phyloP scores from a whole-genome alignment of 2,113 vertebrate species.

The Tamias sibiricus region DNA sequence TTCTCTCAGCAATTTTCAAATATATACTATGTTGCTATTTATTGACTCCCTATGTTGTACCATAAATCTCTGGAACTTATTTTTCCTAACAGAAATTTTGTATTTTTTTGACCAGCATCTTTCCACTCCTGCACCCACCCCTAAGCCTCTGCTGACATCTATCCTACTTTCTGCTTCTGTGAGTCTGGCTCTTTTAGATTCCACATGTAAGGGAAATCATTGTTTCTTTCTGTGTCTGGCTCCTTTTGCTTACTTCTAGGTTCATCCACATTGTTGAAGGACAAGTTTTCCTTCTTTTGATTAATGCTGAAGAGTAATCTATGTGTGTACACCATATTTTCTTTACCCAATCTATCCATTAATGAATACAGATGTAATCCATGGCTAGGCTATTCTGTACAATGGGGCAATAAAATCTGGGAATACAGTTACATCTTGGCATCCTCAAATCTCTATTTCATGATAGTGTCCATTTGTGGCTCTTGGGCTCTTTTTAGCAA shows the following conservation, averaged over 20 bases:
- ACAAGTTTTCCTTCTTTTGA: neutral
- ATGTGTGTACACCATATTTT: neutral
- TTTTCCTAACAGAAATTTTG: neutral
- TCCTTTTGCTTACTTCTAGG: neutral
- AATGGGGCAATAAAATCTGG: neutral
- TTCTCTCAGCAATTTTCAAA: neutral
- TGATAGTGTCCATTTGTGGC: neutral
- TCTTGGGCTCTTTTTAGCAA: neutral
- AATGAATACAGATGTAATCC: neutral
- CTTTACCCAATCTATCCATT: neutral
- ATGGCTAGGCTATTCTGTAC: neutral
- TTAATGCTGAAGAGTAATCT: neutral
- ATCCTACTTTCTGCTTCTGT: neutral
- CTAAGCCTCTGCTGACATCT: neutral
- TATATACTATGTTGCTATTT: neutral
- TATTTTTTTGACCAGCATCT: neutral
- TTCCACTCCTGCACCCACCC: too few species aligned
- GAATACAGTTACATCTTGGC: neutral
- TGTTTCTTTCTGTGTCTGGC: neutral
- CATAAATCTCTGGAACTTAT: neutral
- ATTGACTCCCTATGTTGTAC: neutral
- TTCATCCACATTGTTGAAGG: neutral
- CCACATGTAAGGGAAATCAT: neutral
- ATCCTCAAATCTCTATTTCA: neutral
- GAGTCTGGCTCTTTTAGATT: neutral